A percentile compares a stretch with the other conserved stretches of the same genome.
These are phyloP conservation scores for Pseudochirops corinnae DNA, from an alignment of 2,797 vertebrate genomes.

Conservation along the genomic window DNA sequence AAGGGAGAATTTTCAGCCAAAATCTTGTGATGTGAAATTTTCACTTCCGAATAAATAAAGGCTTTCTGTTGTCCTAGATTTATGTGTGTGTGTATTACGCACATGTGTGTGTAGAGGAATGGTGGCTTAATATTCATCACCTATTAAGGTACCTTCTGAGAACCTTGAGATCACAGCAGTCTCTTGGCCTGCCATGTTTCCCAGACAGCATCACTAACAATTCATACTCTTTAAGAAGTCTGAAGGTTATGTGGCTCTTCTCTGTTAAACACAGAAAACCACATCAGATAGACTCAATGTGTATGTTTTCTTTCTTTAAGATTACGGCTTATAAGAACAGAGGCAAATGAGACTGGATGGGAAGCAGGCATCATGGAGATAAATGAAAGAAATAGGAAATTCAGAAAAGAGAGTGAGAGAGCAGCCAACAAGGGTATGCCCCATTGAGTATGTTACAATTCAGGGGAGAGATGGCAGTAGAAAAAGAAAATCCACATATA, in stretches of 20 bases:
- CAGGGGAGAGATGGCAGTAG: constrained; percentile 33
- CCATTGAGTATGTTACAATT: constrained; percentile 5
- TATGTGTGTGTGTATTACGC: not conserved
- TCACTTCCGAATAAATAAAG: not conserved
- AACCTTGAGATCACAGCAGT: constrained; percentile 25
- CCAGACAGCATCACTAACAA: not conserved
- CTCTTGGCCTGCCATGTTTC: constrained; percentile 28
- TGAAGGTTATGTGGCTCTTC: not conserved
- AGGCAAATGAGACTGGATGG: constrained; percentile 23
- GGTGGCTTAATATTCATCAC: not conserved
- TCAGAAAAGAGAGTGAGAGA: constrained; percentile 16
- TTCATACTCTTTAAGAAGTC: not conserved
- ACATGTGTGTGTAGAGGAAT: not conserved
- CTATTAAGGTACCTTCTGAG: constrained; percentile 51
- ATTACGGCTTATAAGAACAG: constrained; percentile 3
- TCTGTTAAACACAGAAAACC: constrained; percentile 44
- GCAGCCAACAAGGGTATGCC: constrained; percentile 7
- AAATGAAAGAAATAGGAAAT: constrained; percentile 55
- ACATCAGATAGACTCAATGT: constrained; percentile 12
- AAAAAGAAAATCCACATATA: constrained; percentile 12
- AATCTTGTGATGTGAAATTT: not conserved
- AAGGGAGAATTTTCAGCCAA: constrained; percentile 24
- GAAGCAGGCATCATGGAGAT: constrained; percentile 24
- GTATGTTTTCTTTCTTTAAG: constrained; percentile 44
- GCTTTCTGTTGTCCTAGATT: not conserved